phyloP scores from a whole-genome alignment of 2,888 invertebrate genomes.

The Sesia apiformis region DNA sequence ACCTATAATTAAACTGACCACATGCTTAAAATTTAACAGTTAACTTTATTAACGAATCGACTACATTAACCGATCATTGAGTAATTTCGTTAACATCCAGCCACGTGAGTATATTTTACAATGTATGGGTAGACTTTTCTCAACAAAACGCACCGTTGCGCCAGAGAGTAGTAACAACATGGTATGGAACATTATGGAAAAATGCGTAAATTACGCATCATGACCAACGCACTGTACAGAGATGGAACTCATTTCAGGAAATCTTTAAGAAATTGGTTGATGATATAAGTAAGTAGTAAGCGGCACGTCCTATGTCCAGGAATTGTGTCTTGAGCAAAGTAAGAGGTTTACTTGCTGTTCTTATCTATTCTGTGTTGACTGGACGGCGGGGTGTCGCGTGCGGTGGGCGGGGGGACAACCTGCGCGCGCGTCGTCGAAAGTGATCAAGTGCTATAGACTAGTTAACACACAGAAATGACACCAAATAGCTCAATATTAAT shows the following conservation, averaged over 20 bases:
- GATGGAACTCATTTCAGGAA: too few species aligned
- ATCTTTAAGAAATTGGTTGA: too few species aligned
- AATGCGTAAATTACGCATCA: too few species aligned
- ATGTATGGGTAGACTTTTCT: conserved; percentile 27
- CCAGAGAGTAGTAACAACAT: conserved; percentile 1
- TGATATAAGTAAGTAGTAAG: too few species aligned
- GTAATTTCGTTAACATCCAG: conserved; percentile 11
- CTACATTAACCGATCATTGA: conserved; percentile 12
- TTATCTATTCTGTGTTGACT: not conserved
- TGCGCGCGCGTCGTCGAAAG: conserved; percentile 35
- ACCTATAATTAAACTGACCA: too few species aligned
- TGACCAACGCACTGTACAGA: too few species aligned
- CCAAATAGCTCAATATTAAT: too few species aligned
- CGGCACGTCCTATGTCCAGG: not conserved
- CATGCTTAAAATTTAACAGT: not conserved
- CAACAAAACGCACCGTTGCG: conserved; percentile 45
- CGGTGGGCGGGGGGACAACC: conserved; percentile 16
- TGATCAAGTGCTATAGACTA: conserved; percentile 27
- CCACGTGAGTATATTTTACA: conserved; percentile 7
- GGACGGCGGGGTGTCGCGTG: not conserved
- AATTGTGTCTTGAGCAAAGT: too few species aligned
- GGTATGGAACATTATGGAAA: too few species aligned
- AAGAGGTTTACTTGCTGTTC: not conserved
- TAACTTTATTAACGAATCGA: not conserved
- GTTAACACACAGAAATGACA: too few species aligned